These are phyloP conservation scores for Daubentonia madagascariensis DNA, from an alignment of 2,113 vertebrate species.

Conservation along the genomic window DNA sequence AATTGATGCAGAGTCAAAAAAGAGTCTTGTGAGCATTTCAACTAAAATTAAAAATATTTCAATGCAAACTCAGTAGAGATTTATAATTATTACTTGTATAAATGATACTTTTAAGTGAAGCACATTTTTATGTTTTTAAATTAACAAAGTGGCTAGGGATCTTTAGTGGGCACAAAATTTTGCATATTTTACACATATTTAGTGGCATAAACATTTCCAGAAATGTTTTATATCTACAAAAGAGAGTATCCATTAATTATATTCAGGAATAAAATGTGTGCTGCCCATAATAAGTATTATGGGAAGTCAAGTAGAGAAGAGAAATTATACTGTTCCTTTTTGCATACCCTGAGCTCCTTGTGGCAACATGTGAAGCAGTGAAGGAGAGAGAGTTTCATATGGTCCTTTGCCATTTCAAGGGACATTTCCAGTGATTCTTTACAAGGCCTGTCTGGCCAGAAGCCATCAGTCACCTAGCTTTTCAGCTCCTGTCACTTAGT, in stretches of 20 bases:
- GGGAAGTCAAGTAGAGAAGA: not conserved
- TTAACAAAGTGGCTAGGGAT: slow-evolving; percentile 56
- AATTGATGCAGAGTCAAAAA: slow-evolving; percentile 55
- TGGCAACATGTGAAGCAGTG: not conserved
- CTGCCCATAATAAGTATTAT: slow-evolving; percentile 16
- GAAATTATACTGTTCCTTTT: not conserved
- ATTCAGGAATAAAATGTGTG: slow-evolving; percentile 46
- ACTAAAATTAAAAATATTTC: slow-evolving; percentile 71
- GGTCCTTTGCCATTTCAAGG: slow-evolving; percentile 32
- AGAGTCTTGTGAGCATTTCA: slow-evolving; percentile 51
- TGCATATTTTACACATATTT: slow-evolving; percentile 64
- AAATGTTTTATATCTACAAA: slow-evolving; percentile 57
- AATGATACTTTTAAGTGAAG: slow-evolving; percentile 67
- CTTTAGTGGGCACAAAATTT: slow-evolving; percentile 37
- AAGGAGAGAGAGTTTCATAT: slow-evolving; percentile 26
- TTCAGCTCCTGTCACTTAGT: slow-evolving; percentile 25
- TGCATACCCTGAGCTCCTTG: not conserved
- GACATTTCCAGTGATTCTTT: slow-evolving; percentile 11
- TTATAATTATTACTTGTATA: slow-evolving; percentile 69
- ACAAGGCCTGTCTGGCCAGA: not conserved
- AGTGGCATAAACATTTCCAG: slow-evolving; percentile 50
- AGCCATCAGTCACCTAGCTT: not conserved
- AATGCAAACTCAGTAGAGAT: slow-evolving; percentile 63
- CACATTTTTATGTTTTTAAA: slow-evolving; percentile 63
- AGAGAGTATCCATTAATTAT: slow-evolving; percentile 37